Base-by-base conservation (phyloP, 1,140 invertebrate genomes). In the Samia ricini region DNA sequence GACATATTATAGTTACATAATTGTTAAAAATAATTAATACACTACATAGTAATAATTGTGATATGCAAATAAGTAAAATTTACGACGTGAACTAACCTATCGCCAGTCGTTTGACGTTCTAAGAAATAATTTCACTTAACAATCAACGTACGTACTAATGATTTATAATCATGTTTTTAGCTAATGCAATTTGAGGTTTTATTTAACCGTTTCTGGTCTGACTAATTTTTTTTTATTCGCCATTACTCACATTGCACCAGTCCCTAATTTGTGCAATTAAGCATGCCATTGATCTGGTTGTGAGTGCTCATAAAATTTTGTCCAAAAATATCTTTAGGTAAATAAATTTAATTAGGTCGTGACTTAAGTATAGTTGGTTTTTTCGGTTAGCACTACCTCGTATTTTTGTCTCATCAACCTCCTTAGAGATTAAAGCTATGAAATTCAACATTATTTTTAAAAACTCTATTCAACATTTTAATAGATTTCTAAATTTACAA, bases 111-210 rank as follows among this genome's bases (percentile, higher is more conserved):
- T 66, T 65, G 48, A 33, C 48, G 51, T 78, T 72, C 69, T 62
- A 42, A 72, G 69, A 74, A 76, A 61, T 66, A 76, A 67, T 74
- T 78, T 69, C 69, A 64, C 64, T 63, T 72, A 64, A 72, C 68
- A 56, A 70, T 58, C 59, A 56, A 18, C 56, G 21, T 57, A 18
- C 56, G 21, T 57, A 57, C 52, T 42, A 42, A 42, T 15, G 33
- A 42, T 15, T 42, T 42, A 42, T n/a, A 42, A 42, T 42, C n/a
- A 42, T 10, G 33, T 15, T 1, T 42, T 42, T n/a, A n/a, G n/a
- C n/a, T n/a, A n/a, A n/a, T n/a, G n/a, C 33, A 12, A 42, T 42
- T 42, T 42, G n/a, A 42, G 8, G n/a, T 15, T 42, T 15, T 10
- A 15, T 42, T 42, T n/a, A n/a, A 15, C 33, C 33, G 15, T 42